Conservation (phyloP, 1,140 invertebrate species). For the Dryas iulia region DNA sequence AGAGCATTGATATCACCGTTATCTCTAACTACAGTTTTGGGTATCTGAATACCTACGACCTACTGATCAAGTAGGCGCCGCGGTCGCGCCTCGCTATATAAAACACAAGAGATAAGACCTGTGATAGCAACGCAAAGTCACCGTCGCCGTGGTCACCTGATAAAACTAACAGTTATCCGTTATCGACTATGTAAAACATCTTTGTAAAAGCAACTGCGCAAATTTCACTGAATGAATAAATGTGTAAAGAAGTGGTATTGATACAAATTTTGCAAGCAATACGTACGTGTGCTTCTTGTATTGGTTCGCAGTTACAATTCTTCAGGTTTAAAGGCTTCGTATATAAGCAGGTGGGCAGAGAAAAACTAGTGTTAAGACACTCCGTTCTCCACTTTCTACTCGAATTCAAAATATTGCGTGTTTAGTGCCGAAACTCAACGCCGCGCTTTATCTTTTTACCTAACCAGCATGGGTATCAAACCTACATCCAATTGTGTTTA, state of each 20-base stretch:
- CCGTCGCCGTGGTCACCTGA: neutral
- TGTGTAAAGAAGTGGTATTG: neutral
- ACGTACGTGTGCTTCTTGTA: no score
- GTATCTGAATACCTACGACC: neutral
- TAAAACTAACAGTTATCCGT: neutral
- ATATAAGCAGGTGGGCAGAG: no score
- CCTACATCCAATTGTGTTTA: no score
- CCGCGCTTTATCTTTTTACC: no score
- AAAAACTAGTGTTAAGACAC: no score
- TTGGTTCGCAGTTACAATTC: no score
- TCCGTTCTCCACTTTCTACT: no score
- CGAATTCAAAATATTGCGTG: no score
- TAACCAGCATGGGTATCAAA: no score
- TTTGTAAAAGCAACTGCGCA: neutral
- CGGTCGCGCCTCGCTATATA: neutral
- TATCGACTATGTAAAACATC: neutral
- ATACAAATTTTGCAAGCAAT: no score
- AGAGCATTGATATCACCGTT: neutral
- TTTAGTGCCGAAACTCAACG: no score
- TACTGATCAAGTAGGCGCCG: neutral
- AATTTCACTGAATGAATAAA: neutral
- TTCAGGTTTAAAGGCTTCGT: no score
- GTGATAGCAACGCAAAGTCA: neutral
- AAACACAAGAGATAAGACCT: neutral
- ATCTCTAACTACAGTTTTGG: neutral